Conservation (phyloP, 1,140 invertebrate species). For the Bombus impatiens region DNA sequence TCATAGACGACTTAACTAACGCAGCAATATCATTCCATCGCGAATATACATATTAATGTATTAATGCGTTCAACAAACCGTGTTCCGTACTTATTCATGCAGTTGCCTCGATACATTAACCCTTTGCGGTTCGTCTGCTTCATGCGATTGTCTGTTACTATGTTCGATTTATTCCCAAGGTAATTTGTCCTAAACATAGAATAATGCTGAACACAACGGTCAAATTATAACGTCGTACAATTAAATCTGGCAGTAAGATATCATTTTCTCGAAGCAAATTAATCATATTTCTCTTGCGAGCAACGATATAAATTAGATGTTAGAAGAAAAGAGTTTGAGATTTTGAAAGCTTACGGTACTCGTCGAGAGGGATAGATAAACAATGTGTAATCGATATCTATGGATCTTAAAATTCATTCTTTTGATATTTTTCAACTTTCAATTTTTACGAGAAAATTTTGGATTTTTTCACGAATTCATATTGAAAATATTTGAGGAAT, state of each 20-base stretch:
- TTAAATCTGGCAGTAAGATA: not conserved
- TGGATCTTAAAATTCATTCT: too few relatives aligned
- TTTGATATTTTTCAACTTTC: too few relatives aligned
- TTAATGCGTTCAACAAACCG: constrained; percentile 28
- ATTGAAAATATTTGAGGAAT: too few relatives aligned
- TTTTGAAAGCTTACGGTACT: too few relatives aligned
- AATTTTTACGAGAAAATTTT: too few relatives aligned
- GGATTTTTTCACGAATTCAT: too few relatives aligned
- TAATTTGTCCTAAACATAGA: not conserved
- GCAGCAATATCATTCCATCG: too few relatives aligned
- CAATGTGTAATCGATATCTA: too few relatives aligned
- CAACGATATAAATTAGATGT: not conserved
- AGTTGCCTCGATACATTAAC: constrained; percentile 11
- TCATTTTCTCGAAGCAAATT: not conserved
- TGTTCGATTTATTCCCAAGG: not conserved
- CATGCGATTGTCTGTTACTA: not conserved
- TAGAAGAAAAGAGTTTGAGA: not conserved
- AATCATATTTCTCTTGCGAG: not conserved
- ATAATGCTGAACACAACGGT: not conserved
- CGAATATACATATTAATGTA: not conserved
- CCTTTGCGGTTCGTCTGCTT: not conserved
- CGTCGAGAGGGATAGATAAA: too few relatives aligned
- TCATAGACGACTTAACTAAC: not conserved
- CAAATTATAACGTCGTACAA: not conserved
- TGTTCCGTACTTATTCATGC: constrained; percentile 32